A percentile compares a stretch with the other conserved stretches of the same genome.
Evolutionary conservation across 2,113 vertebrate species (phyloP).

Genomic region (Gopherus evgoodei): DNA sequence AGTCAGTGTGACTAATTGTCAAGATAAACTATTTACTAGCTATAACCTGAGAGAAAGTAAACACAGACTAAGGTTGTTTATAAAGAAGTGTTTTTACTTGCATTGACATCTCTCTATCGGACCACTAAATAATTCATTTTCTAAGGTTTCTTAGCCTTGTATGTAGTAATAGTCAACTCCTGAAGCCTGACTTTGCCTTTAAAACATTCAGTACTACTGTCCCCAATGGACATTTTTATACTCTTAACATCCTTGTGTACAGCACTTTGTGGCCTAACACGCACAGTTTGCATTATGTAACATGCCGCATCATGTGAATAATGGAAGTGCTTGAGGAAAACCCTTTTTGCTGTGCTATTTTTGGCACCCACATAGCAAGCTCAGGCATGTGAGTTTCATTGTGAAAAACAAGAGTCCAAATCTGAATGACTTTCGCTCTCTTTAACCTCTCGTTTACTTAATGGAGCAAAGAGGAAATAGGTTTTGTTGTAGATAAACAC

Average conservation of each 20-base stretch:
- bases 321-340: constrained; percentile 73
- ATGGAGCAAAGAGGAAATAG: neutral
- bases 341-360: constrained; percentile 69
- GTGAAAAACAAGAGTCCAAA: constrained; percentile 50
- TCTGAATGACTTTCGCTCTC: constrained; percentile 39
- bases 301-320: constrained; percentile 70
- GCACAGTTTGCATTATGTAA: constrained; percentile 48
- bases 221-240: constrained; percentile 1
- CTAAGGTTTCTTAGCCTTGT: neutral
- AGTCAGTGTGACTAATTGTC: neutral
- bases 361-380: neutral
- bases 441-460: constrained; percentile 17
- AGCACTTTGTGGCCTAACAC: neutral
- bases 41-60: neutral
- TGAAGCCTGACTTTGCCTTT: constrained; percentile 20
- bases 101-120: neutral
- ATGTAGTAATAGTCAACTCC: neutral
- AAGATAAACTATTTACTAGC: neutral
- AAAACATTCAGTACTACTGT: constrained; percentile 4
- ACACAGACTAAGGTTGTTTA: neutral
- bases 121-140: neutral
- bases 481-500: constrained; percentile 37
- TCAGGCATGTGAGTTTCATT: constrained; percentile 53
- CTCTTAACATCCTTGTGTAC: neutral
- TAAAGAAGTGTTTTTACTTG: neutral